Base-by-base conservation (phyloP, 2,797 vertebrate species). In the Astyanax mexicanus region DNA sequence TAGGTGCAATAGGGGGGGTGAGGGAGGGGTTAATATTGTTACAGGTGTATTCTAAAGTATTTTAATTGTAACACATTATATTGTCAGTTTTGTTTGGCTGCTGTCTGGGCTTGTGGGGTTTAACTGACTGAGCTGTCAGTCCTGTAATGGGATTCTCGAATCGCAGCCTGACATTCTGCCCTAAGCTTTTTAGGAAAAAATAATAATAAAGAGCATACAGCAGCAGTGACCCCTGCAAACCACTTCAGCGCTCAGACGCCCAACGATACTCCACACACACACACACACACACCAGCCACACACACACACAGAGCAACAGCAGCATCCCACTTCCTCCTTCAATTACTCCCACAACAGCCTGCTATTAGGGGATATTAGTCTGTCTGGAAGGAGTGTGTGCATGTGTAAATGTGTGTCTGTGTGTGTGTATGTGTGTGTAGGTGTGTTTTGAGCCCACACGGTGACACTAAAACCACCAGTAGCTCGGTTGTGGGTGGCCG, bases 361-460 rank as follows among this genome's bases (percentile, higher is more conserved):
- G 69, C 75, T 73, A 78, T 83, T 83, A 80, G 67, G 64, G 72
- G 74, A 23, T 49, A 75, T 83, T 80, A 73, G 62, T 64, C 71
- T 66, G 70, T 62, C 42, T 80, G 64, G 66, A 32, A 32, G 32
- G 61, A 35, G 38, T 69, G 68, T 60, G 44, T 35, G 29, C 29
- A 2, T 55, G 49, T 68, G 7, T 69, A 25, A 61, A 32, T 72
- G 29, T 62, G 55, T 62, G 47, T 68, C 29, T 69, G 25, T 61
- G 32, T 72, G 29, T 62, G 55, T 62, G 47, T 68, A 29, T 62
- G 44, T 52, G 47, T 58, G 29, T 32, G 29, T 32, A 32, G 29
- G 29, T 72, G 68, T 60, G 51, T 25, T 4, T 35, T 21, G n/a
- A 40, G 32, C 32, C n/a, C 57, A 9, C 25, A 38, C 0, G n/a